phyloP scores from a whole-genome alignment of 2,113 vertebrate genomes.

The Callopanchax toddi region DNA sequence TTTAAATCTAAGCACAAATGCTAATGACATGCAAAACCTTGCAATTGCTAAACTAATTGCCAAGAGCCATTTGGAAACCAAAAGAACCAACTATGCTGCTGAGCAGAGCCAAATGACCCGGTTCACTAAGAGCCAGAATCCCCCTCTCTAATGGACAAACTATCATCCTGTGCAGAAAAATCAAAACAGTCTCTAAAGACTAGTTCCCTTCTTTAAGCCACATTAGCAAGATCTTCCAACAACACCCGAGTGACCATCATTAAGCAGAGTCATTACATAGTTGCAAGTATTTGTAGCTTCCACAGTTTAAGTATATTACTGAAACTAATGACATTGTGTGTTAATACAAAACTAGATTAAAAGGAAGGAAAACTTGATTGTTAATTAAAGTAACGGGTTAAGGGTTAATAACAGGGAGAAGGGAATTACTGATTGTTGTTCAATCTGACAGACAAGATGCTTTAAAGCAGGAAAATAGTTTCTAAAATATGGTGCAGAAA shows the following conservation, averaged over 20 bases:
- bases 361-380: neutral
- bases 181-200: neutral
- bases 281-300: neutral
- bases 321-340: neutral
- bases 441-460: neutral
- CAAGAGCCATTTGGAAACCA: neutral
- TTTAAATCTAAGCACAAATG: neutral
- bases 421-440: neutral
- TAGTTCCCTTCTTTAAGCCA: too few relatives aligned
- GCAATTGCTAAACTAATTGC: neutral
- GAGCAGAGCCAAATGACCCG: neutral
- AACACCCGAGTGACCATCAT: neutral
- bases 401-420: neutral
- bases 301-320: neutral
- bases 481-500: neutral
- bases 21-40: neutral
- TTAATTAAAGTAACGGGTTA: neutral
- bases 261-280: neutral
- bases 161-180: neutral
- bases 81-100: neutral
- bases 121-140: neutral
- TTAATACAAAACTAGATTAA: neutral
- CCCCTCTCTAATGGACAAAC: too few relatives aligned
- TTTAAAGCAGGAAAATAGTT: neutral
- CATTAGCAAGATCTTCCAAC: neutral